Percentiles rank a stretch among this genome's conserved stretches.
phyloP scores from a whole-genome alignment of 2,113 vertebrate species.

The Sapajus apella region DNA sequence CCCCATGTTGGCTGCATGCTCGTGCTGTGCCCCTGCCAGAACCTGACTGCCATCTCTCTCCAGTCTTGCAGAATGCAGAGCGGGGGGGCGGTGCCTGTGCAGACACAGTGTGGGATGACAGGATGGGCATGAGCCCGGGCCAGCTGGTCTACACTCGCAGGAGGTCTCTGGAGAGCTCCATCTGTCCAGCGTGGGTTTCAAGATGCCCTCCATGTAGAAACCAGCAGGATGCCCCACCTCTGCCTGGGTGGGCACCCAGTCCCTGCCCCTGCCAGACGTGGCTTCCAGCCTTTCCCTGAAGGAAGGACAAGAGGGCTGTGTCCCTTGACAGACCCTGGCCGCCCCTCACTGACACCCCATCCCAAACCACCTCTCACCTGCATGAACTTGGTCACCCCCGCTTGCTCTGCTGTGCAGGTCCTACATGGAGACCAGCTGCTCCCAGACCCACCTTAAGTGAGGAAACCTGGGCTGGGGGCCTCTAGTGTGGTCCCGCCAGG shows the following conservation, averaged over 20 bases:
- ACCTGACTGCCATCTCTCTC: accelerated
- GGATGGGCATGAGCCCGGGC: not conserved
- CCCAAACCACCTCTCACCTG: not conserved
- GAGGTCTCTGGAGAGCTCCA: not conserved
- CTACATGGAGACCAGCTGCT: accelerated
- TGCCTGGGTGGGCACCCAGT: not conserved
- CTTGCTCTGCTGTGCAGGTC: accelerated
- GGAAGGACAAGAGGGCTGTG: not conserved
- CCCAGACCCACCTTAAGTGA: no score
- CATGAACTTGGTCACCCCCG: not conserved
- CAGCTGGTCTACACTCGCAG: accelerated
- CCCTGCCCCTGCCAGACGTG: not conserved
- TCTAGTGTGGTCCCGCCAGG: accelerated
- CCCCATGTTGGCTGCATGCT: not conserved
- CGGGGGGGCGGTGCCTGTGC: no score
- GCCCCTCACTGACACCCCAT: not conserved
- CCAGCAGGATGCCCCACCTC: accelerated
- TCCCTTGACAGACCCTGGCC: not conserved
- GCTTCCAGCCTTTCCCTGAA: not conserved
- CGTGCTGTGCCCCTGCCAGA: not conserved
- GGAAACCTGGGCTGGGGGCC: not conserved
- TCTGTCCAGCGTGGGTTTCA: no score
- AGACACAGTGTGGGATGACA: no score
- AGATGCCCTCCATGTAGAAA: not conserved
- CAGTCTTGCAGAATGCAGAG: accelerated